A percentile compares a stretch with the other conserved stretches of the same genome.
phyloP scores from a whole-genome alignment of 2,888 invertebrate genomes.

The Ernsta delagoae region DNA sequence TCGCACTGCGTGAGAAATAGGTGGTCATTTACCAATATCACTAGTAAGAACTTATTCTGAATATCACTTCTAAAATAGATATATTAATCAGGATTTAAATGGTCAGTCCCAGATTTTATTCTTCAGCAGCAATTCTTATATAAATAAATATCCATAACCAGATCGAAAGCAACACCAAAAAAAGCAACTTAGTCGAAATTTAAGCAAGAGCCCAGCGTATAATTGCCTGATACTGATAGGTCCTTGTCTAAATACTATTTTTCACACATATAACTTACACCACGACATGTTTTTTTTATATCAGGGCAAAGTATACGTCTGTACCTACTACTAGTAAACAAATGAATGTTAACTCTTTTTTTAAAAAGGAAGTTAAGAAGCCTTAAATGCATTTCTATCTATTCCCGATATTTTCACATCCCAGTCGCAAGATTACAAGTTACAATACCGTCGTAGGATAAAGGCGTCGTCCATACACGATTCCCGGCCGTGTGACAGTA shows the following conservation, averaged over 20 bases:
- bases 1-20: constrained; percentile 77
- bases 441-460: constrained; percentile 26
- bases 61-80: constrained; percentile 47
- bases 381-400: neutral
- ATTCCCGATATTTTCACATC: constrained; percentile 18
- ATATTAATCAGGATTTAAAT: neutral
- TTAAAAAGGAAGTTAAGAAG: too few species aligned
- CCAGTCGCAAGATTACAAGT: constrained; percentile 1
- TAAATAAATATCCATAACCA: too few species aligned
- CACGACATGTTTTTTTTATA: too few species aligned
- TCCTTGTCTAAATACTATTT: too few species aligned
- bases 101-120: neutral
- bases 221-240: too few species aligned
- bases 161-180: too few species aligned
- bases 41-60: constrained; percentile 56
- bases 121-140: too few species aligned
- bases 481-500: constrained; percentile 64
- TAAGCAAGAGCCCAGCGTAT: too few species aligned
- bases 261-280: too few species aligned
- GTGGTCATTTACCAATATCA: constrained; percentile 72
- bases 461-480: constrained; percentile 44
- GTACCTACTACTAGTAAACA: too few species aligned
- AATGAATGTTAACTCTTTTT: too few species aligned
- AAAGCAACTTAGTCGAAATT: neutral
- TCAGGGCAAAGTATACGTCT: too few species aligned